Conservation (phyloP, 2,797 vertebrate genomes). For the Pangasius macronema region DNA sequence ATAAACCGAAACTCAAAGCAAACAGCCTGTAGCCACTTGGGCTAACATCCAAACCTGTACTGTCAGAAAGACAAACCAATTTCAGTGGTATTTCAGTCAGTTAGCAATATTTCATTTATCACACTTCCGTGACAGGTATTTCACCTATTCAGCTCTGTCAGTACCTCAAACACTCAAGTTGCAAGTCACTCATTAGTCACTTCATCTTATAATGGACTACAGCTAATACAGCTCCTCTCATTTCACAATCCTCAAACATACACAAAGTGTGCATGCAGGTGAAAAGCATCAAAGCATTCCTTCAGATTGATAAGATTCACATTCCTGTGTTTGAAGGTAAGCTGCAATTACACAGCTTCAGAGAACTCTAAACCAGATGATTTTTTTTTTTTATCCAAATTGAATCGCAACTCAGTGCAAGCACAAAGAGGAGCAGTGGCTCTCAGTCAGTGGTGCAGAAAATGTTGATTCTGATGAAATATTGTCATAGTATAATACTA, state of each 20-base stretch:
- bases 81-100: background rate
- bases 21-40: slow-evolving; percentile 1
- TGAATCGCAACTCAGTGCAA: background rate
- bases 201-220: background rate
- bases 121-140: background rate
- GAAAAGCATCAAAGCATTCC: slow-evolving; percentile 59
- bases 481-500: background rate
- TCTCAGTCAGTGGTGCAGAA: background rate
- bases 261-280: slow-evolving; percentile 22
- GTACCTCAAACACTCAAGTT: background rate
- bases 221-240: background rate
- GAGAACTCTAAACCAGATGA: background rate
- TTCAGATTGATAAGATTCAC: slow-evolving; percentile 62
- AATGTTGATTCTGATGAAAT: background rate
- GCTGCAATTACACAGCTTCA: slow-evolving; percentile 13
- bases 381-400: background rate
- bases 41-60: background rate
- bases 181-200: background rate
- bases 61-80: background rate
- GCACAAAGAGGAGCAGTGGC: background rate
- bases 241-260: slow-evolving; percentile 17
- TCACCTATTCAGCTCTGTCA: background rate
- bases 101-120: background rate
- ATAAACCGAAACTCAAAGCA: slow-evolving; percentile 38
- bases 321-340: slow-evolving; percentile 57